Percentiles rank a stretch among this genome's conserved stretches.
Conservation (phyloP, 2,113 vertebrate species). For the Tachycineta bicolor region DNA sequence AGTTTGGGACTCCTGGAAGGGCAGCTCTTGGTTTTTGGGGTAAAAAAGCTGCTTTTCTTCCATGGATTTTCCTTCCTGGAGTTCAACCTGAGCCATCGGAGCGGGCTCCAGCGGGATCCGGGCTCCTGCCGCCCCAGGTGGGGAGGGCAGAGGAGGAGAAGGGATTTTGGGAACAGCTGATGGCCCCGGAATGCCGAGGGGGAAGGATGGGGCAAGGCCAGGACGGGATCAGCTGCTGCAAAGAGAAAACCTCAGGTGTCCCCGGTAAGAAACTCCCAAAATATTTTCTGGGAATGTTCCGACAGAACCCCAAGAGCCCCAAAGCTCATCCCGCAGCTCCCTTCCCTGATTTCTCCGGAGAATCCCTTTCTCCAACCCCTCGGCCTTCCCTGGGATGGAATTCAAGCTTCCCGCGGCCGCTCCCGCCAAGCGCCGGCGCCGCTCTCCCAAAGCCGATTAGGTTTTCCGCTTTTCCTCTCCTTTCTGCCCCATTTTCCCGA, state of each 20-base stretch:
- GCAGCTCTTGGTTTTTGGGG: background rate
- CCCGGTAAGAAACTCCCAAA: background rate
- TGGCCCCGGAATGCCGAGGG: accelerated
- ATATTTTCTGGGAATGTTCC: accelerated
- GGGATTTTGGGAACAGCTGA: background rate
- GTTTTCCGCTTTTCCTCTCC: background rate
- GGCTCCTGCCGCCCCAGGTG: accelerated
- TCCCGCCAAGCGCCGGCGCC: background rate
- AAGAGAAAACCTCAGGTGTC: background rate
- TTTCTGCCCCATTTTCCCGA: background rate
- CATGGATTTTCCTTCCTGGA: background rate
- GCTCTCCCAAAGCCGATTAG: background rate
- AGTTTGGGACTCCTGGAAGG: accelerated
- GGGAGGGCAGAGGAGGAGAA: background rate
- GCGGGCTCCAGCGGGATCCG: background rate
- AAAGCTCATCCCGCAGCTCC: background rate
- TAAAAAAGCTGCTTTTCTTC: background rate
- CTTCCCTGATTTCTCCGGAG: accelerated
- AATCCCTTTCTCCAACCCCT: background rate
- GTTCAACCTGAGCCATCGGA: background rate
- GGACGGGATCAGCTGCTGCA: background rate
- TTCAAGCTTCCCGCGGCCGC: background rate
- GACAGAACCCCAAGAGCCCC: background rate
- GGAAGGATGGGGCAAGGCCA: background rate
- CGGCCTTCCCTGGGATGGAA: background rate